A percentile compares a stretch with the other conserved stretches of the same genome.
Evolutionary conservation across 2,113 vertebrate genomes (phyloP).

Genomic region (Phyllostomus discolor): DNA sequence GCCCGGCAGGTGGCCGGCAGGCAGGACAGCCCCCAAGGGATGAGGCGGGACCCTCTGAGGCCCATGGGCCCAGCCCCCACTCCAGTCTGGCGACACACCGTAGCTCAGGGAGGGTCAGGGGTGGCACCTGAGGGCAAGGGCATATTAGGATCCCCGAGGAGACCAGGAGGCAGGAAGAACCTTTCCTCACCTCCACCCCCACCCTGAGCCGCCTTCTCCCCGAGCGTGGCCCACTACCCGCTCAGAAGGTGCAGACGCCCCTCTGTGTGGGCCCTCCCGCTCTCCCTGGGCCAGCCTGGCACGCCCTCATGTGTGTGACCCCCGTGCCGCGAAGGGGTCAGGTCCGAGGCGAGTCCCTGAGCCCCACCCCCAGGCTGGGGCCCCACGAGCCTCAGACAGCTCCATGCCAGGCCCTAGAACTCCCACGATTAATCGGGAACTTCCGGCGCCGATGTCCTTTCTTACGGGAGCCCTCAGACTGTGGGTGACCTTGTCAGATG

Average conservation of each 20-base stretch:
- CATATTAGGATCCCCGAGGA: fast-evolving
- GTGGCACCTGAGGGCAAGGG: fast-evolving
- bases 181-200: too few relatives aligned
- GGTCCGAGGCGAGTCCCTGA: fast-evolving
- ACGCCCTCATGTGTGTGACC: fast-evolving
- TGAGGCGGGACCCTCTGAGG: fast-evolving
- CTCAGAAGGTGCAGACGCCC: neutral
- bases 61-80: fast-evolving
- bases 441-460: neutral
- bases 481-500: conserved; percentile 23
- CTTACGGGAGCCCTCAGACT: conserved; percentile 49
- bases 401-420: neutral
- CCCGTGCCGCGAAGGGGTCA: fast-evolving
- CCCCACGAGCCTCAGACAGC: neutral
- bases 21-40: fast-evolving
- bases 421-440: neutral
- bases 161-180: fast-evolving
- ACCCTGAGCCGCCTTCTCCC: too few relatives aligned
- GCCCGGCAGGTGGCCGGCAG: fast-evolving
- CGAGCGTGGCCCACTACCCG: fast-evolving
- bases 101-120: fast-evolving
- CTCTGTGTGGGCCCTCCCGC: neutral
- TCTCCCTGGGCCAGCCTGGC: fast-evolving
- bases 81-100: fast-evolving
- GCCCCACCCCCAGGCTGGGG: neutral